These are phyloP conservation scores for Cecidostiba fungosa DNA, from an alignment of 2,888 invertebrate genomes.

Conservation along the genomic window DNA sequence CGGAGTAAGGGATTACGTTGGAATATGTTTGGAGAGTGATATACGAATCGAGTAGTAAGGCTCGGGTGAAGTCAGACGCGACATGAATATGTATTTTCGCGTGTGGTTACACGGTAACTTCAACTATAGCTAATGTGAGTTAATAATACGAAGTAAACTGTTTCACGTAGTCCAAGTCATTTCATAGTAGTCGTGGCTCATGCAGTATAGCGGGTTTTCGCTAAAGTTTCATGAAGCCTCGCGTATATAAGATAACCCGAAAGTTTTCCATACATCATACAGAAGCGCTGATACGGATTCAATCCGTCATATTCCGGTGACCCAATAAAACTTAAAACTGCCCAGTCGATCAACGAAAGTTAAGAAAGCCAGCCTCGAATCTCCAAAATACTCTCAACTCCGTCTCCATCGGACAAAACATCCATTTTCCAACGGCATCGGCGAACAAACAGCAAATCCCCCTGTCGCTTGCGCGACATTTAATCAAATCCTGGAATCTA, in stretches of 20 bases:
- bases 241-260: background rate
- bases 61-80: too few species aligned
- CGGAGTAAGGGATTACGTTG: background rate
- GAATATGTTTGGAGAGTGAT: too few species aligned
- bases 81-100: too few species aligned
- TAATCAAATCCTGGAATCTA: slow-evolving; percentile 51
- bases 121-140: too few species aligned
- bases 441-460: slow-evolving; percentile 15
- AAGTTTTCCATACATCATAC: background rate
- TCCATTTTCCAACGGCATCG: background rate
- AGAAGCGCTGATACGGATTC: background rate
- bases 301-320: background rate
- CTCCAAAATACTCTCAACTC: background rate
- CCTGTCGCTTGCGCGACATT: slow-evolving; percentile 17
- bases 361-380: background rate
- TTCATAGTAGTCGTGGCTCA: too few species aligned
- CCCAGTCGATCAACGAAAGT: background rate
- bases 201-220: background rate
- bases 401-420: background rate
- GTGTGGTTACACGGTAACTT: too few species aligned
- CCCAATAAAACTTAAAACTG: background rate
- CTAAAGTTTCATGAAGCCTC: background rate
- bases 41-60: too few species aligned
- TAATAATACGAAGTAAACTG: too few species aligned
- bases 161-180: too few species aligned